These are phyloP conservation scores for Holothuria glaberrima DNA, from an alignment of 35 echinoderm and acorn worm species.

Conservation along the genomic window DNA sequence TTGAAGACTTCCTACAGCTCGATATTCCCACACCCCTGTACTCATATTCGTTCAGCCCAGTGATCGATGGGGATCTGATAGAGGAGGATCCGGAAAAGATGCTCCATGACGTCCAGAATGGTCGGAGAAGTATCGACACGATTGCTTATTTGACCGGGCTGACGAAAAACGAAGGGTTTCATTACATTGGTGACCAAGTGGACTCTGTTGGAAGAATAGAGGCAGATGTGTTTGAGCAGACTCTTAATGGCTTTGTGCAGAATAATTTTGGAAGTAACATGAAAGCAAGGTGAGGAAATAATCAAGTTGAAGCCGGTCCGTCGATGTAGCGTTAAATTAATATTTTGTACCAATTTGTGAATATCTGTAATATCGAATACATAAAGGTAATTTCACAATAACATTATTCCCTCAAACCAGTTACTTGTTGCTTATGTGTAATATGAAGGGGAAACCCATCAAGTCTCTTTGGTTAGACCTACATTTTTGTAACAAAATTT, in stretches of 20 bases:
- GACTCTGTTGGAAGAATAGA: slow-evolving; percentile 58
- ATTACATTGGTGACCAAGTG: slow-evolving; percentile 60
- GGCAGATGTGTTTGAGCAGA: slow-evolving; percentile 44
- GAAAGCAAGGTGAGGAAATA: slow-evolving; percentile 68
- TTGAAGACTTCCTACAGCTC: slow-evolving; percentile 47
- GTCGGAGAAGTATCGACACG: slow-evolving; percentile 39
- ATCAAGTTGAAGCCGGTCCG: too few species aligned
- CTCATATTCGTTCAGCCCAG: slow-evolving; percentile 81
- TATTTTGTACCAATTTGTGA: too few species aligned
- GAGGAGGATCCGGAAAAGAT: slow-evolving; percentile 65
- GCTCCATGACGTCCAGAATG: slow-evolving; percentile 28
- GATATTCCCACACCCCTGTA: slow-evolving; percentile 80
- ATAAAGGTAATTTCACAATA: too few species aligned
- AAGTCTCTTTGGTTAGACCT: too few species aligned
- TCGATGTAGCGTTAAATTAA: too few species aligned
- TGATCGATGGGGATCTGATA: slow-evolving; percentile 81
- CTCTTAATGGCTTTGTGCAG: slow-evolving; percentile 85
- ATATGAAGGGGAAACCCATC: too few species aligned
- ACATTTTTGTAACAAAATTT: too few species aligned
- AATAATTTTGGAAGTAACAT: slow-evolving; percentile 88
- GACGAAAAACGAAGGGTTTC: slow-evolving; percentile 75
- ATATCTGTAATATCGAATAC: too few species aligned
- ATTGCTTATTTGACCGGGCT: slow-evolving; percentile 74
- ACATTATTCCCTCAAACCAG: too few species aligned
- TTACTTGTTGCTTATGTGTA: too few species aligned